Percentiles rank a stretch among this genome's conserved stretches.
Conservation (phyloP, 2,113 vertebrate species). For the Sterrhoptilus dennistouni region DNA sequence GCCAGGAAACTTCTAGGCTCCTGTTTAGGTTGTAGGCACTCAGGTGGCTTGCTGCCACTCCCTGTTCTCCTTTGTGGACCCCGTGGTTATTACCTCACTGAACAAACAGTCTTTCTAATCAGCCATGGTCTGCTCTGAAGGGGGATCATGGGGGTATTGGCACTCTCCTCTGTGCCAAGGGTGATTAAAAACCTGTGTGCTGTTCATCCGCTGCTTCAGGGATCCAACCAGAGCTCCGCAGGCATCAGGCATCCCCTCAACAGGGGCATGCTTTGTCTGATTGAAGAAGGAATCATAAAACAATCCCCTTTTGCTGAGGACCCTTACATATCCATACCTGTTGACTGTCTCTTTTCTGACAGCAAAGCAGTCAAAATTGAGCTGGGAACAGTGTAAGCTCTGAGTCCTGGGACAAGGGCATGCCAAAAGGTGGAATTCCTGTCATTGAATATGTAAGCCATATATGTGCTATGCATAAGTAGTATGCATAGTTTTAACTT, state of each 20-base stretch:
- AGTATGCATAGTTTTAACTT: conserved; percentile 73
- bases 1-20: neutral
- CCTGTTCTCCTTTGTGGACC: neutral
- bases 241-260: neutral
- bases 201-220: neutral
- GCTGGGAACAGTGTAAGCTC: conserved; percentile 32
- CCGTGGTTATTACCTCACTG: conserved; percentile 41
- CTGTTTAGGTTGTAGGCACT: fast-evolving
- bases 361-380: conserved; percentile 38
- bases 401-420: conserved; percentile 11
- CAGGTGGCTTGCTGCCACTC: neutral
- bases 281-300: neutral
- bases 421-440: conserved; percentile 48
- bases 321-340: neutral
- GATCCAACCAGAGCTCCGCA: neutral
- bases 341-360: conserved; percentile 11
- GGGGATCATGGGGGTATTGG: neutral
- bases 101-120: neutral
- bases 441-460: conserved; percentile 73
- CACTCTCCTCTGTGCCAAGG: neutral
- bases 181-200: neutral
- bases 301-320: neutral
- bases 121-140: neutral
- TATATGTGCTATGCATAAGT: conserved; percentile 71
- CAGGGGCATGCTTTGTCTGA: neutral